These are phyloP conservation scores for Cephus pygmeus DNA, from an alignment of 2,888 invertebrate species.

Conservation along the genomic window DNA sequence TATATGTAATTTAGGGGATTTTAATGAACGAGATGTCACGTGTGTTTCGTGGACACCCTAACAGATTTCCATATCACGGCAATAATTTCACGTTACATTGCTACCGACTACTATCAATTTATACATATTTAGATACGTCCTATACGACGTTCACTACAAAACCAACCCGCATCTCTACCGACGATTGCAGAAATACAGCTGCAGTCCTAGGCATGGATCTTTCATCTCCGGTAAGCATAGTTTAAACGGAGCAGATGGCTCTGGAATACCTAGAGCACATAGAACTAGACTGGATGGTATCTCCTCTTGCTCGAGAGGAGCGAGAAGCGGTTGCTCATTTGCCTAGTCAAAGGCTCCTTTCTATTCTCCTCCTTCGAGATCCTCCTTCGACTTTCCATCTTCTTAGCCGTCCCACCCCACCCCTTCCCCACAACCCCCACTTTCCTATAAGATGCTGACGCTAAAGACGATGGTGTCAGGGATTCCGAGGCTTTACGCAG, in stretches of 20 bases:
- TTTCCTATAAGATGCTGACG: constrained; percentile 23
- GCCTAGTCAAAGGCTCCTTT: constrained; percentile 42
- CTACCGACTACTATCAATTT: neutral
- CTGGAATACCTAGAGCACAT: constrained; percentile 18
- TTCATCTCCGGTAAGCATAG: constrained; percentile 33
- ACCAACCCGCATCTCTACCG: neutral
- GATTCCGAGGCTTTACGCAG: neutral
- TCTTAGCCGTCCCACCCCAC: neutral
- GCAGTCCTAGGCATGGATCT: constrained; percentile 32
- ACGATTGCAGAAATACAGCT: neutral
- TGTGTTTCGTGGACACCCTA: constrained; percentile 5
- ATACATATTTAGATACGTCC: neutral
- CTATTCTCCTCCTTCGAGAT: constrained; percentile 23
- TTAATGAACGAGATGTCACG: constrained; percentile 21
- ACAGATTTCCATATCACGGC: constrained; percentile 1
- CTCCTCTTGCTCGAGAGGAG: constrained; percentile 35
- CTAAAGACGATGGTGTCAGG: constrained; percentile 14
- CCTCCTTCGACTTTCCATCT: neutral
- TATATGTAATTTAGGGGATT: constrained; percentile 5
- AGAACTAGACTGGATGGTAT: constrained; percentile 24
- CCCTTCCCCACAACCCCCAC: constrained; percentile 1
- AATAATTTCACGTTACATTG: neutral
- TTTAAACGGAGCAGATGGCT: constrained; percentile 23
- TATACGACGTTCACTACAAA: neutral
- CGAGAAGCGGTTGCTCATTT: constrained; percentile 39